These are phyloP conservation scores for Smittia sp. DNA, from an alignment of 2,888 invertebrate species.

Conservation along the genomic window DNA sequence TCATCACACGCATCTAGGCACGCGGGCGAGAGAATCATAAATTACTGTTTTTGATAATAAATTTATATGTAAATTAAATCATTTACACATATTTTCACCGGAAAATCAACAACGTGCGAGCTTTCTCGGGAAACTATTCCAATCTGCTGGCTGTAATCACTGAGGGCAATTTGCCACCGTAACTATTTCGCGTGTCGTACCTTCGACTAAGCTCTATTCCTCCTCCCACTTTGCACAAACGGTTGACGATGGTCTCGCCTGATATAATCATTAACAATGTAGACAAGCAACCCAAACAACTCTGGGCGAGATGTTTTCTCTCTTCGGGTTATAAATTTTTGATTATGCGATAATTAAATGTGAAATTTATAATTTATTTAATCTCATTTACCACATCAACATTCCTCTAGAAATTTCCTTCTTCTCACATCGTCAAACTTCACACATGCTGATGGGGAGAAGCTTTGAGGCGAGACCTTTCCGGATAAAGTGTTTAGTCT, in stretches of 20 bases:
- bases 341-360: slow-evolving; percentile 41
- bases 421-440: neutral
- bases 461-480: neutral
- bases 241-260: neutral
- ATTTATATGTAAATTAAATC: slow-evolving; percentile 27
- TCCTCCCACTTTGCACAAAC: neutral
- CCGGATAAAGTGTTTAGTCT: slow-evolving; percentile 12
- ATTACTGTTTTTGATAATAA: slow-evolving; percentile 14
- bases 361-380: slow-evolving; percentile 40
- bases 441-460: neutral
- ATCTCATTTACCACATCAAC: slow-evolving; percentile 15
- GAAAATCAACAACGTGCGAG: neutral
- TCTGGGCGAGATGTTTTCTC: neutral
- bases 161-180: neutral
- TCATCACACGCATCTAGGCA: neutral
- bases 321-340: slow-evolving; percentile 34
- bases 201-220: neutral
- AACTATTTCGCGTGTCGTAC: neutral
- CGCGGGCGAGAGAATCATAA: neutral
- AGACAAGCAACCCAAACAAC: neutral
- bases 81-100: slow-evolving; percentile 27
- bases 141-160: neutral
- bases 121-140: slow-evolving; percentile 5
- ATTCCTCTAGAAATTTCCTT: neutral
- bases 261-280: neutral